Evolutionary conservation across 2,888 invertebrate species (phyloP), one percentile per base, ranked within the genome.

Genomic region (Epinotia demarniana): DNA sequence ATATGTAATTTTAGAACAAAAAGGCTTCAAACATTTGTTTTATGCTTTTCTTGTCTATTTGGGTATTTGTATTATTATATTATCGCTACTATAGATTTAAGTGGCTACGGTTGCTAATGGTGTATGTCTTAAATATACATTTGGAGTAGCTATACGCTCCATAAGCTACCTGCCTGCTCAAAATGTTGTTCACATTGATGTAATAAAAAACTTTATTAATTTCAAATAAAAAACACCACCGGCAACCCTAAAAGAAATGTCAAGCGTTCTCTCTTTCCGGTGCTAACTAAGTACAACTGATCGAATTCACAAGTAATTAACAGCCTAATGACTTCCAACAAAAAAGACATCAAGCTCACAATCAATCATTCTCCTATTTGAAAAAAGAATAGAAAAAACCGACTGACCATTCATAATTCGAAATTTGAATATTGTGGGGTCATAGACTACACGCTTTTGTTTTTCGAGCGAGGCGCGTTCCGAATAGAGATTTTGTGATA

Each of bases 271-370:
- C 67, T 67, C 71, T 72, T 67, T 67, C 75, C 71, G 71, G 75
- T 62, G 74, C 55, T 75, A 75, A 75, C 75, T 57, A 72, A 75
- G 64, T 87, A 89, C 91, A 90, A 92, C 91, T 90, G 90, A 92
- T 89, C 86, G 87, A 89, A 86, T 91, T 90, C 89, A 92, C 91
- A 89, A 89, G 87, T 92, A 92, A 92, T 92, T 92, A 92, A 90
- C 89, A 87, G 84, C 88, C 88, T 92, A 92, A 92, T 92, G 92
- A 92, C 86, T 86, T 89, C 86, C 80, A 82, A 91, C 90, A 92
- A 92, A 92, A 92, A 91, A 91, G 90, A 91, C 91, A 90, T 91
- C 90, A 90, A 85, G 80, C 81, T 84, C 86, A 87, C 91, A 89
- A 92, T 92, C 91, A 92, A 92, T 92, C 92, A 92, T 91, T 88